Evolutionary conservation across 2,888 invertebrate species (phyloP).

Genomic region (Azorinus chamasolen): DNA sequence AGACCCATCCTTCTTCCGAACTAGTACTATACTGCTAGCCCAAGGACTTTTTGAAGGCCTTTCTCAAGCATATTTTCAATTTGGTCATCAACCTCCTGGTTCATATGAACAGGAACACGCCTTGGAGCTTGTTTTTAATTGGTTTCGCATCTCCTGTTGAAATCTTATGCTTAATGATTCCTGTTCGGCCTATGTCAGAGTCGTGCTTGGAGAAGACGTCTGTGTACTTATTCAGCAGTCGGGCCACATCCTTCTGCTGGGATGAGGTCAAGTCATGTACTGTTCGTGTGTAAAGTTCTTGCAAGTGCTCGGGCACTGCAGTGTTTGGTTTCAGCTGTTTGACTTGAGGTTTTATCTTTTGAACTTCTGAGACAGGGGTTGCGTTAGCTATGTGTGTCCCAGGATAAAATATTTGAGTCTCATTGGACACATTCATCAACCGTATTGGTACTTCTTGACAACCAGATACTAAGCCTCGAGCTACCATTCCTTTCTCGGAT

Average conservation of each 20-base stretch:
- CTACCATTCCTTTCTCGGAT: constrained; percentile 29
- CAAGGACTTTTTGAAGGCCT: constrained; percentile 46
- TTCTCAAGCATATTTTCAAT: too few species aligned
- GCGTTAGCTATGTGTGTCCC: constrained; percentile 2
- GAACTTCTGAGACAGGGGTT: neutral
- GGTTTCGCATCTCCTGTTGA: constrained; percentile 50
- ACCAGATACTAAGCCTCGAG: constrained; percentile 39
- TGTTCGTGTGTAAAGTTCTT: constrained; percentile 5
- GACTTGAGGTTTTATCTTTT: neutral
- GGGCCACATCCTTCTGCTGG: neutral
- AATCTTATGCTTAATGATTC: too few species aligned
- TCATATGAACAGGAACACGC: too few species aligned
- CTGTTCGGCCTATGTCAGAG: constrained; percentile 10
- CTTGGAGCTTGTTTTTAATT: constrained; percentile 50
- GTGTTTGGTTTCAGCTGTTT: too few species aligned
- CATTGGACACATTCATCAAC: constrained; percentile 45
- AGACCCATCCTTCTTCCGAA: constrained; percentile 41
- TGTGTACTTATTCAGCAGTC: constrained; percentile 1
- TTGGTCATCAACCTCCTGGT: constrained; percentile 25
- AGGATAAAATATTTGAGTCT: constrained; percentile 4
- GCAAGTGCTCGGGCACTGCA: too few species aligned
- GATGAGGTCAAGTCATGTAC: neutral
- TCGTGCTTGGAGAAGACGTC: constrained; percentile 30
- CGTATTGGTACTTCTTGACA: constrained; percentile 40
- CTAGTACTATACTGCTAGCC: constrained; percentile 41